phyloP scores from a whole-genome alignment of 2,888 invertebrate genomes.

The Aradus depressus region DNA sequence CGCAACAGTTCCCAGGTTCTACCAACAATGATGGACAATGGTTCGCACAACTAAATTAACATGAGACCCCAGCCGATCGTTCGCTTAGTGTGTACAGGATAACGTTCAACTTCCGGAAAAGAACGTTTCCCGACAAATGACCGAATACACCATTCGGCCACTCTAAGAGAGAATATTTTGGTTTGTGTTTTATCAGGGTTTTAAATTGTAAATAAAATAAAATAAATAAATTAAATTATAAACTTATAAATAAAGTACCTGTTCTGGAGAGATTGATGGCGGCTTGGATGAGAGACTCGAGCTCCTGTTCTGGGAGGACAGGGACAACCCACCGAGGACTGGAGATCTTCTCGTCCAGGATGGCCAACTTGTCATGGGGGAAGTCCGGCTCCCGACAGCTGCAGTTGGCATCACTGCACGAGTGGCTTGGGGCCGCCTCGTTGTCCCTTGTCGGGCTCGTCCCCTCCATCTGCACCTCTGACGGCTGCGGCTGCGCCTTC shows the following conservation, averaged over 20 bases:
- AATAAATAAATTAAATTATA: not conserved
- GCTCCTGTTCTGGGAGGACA: slow-evolving; percentile 89
- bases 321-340: slow-evolving; percentile 95
- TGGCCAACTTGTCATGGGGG: slow-evolving; percentile 74
- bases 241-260: slow-evolving; percentile 42
- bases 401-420: slow-evolving; percentile 26
- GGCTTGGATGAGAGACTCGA: slow-evolving; percentile 81
- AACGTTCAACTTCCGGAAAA: too few relatives aligned
- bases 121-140: too few relatives aligned
- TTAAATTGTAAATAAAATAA: not conserved
- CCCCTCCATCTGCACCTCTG: slow-evolving; percentile 11
- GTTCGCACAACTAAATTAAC: too few relatives aligned
- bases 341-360: slow-evolving; percentile 91
- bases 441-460: slow-evolving; percentile 15
- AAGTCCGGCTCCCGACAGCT: slow-evolving; percentile 49
- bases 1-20: too few relatives aligned
- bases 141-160: too few relatives aligned
- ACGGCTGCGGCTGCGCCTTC: too few relatives aligned
- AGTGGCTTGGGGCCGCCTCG: slow-evolving; percentile 8
- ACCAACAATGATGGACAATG: too few relatives aligned
- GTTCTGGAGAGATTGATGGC: slow-evolving; percentile 76
- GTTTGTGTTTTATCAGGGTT: too few relatives aligned
- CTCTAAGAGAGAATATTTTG: too few relatives aligned
- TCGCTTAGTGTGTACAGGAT: too few relatives aligned
- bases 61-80: too few relatives aligned